Conservation (phyloP, 2,888 invertebrate species). For the Caenorhabditis virilis region DNA sequence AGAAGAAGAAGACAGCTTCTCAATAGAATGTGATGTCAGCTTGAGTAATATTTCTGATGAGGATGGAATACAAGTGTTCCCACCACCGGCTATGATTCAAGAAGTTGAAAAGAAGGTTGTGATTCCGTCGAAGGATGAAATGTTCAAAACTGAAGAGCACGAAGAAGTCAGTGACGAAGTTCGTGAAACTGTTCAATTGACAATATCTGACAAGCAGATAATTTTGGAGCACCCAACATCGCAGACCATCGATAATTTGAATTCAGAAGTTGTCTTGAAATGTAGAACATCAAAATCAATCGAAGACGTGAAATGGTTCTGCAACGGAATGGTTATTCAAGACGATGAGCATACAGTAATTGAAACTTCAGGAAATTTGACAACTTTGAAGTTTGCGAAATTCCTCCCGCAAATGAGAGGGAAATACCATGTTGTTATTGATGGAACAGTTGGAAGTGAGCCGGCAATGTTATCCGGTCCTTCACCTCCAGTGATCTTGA, state of each 20-base stretch:
- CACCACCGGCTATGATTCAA: constrained; percentile 27
- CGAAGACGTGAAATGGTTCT: constrained; percentile 42
- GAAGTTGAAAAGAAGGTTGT: constrained; percentile 35
- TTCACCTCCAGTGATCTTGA: constrained; percentile 39
- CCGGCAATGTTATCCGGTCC: constrained; percentile 42
- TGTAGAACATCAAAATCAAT: constrained; percentile 34
- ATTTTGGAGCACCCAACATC: constrained; percentile 45
- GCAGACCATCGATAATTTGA: constrained; percentile 30
- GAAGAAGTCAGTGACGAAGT: constrained; percentile 16
- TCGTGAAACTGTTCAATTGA: constrained; percentile 7
- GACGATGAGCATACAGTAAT: constrained; percentile 33
- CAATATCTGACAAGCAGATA: constrained; percentile 12
- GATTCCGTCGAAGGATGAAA: constrained; percentile 12
- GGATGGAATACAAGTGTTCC: constrained; percentile 46
- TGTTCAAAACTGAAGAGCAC: constrained; percentile 13
- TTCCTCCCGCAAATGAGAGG: constrained; percentile 46
- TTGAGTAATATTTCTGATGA: constrained; percentile 42
- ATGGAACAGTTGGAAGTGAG: constrained; percentile 39
- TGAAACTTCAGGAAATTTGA: constrained; percentile 8
- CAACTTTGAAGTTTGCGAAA: constrained; percentile 32
- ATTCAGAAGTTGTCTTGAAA: constrained; percentile 26
- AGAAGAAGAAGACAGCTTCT: constrained; percentile 27
- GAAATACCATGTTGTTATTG: constrained; percentile 50
- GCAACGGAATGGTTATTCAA: constrained; percentile 44
- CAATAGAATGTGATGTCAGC: constrained; percentile 48